A percentile compares a stretch with the other conserved stretches of the same genome.
phyloP scores from a whole-genome alignment of 2,113 vertebrate species.

The Misgurnus anguillicaudatus region DNA sequence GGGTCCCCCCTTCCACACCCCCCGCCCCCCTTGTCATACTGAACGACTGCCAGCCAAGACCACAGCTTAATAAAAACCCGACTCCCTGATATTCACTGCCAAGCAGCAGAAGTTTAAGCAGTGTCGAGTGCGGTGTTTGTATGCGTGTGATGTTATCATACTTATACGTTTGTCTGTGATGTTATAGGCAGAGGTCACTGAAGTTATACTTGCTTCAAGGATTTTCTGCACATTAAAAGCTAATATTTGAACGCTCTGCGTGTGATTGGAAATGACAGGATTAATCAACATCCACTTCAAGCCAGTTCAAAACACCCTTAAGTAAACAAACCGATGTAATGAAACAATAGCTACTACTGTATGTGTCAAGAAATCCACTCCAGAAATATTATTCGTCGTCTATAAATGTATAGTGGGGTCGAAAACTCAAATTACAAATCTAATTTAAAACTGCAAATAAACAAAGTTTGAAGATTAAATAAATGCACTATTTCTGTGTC shows the following conservation, averaged over 20 bases:
- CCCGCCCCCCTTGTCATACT: constrained; percentile 62
- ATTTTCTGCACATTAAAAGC: not conserved
- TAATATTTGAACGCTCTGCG: not conserved
- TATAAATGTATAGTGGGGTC: not conserved
- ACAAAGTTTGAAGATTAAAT: no score
- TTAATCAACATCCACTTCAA: not conserved
- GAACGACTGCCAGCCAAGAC: constrained; percentile 74
- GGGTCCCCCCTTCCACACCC: constrained; percentile 52
- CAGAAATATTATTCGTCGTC: not conserved
- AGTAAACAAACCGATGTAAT: not conserved
- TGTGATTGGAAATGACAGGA: not conserved
- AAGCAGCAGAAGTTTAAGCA: constrained; percentile 68
- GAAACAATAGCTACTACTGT: not conserved
- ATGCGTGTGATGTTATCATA: not conserved
- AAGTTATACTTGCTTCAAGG: not conserved
- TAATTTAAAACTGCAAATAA: no score
- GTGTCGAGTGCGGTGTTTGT: not conserved
- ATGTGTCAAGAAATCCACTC: not conserved
- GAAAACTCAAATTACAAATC: not conserved
- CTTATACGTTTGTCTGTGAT: not conserved
- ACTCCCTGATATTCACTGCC: constrained; percentile 63
- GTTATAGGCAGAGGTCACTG: not conserved
- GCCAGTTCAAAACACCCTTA: not conserved
- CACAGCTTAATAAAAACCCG: constrained; percentile 79
- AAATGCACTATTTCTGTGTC: no score